Conservation (phyloP, 1,140 invertebrate species). For the Apolygus lucorum region DNA sequence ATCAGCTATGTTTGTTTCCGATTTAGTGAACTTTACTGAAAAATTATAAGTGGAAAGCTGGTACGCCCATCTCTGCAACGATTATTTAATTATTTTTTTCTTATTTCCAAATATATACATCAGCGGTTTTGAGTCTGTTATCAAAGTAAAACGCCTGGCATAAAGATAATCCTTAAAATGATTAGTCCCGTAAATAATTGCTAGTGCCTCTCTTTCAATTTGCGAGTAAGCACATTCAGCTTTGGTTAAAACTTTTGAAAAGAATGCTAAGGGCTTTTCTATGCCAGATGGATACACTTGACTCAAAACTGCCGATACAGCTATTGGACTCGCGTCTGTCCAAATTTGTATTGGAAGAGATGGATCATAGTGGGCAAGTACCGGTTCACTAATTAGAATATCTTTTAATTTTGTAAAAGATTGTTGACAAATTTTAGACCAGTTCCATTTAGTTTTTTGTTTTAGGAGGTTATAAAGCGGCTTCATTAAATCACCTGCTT, state of each 20-base stretch:
- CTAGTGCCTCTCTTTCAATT: conserved; percentile 45
- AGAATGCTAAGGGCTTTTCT: conserved; percentile 37
- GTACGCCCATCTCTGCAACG: conserved; percentile 25
- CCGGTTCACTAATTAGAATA: not conserved
- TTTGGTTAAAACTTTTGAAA: conserved; percentile 38
- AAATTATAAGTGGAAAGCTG: conserved; percentile 23
- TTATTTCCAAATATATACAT: not conserved
- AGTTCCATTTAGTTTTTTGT: conserved; percentile 30
- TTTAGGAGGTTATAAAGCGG: conserved; percentile 26
- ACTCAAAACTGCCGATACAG: conserved; percentile 37
- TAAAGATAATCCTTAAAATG: conserved; percentile 22
- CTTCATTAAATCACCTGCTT: conserved; percentile 20
- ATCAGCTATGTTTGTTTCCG: not conserved
- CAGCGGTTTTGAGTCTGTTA: not conserved
- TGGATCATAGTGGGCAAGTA: conserved; percentile 35
- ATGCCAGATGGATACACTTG: conserved; percentile 34
- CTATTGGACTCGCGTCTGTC: conserved; percentile 36
- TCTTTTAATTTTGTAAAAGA: conserved; percentile 30
- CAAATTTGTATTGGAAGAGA: conserved; percentile 32
- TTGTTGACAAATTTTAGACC: conserved; percentile 20
- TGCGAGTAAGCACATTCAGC: conserved; percentile 44
- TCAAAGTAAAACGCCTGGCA: not conserved
- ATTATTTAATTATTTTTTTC: no score
- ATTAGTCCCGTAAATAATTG: conserved; percentile 41
- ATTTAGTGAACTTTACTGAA: conserved; percentile 20